Evolutionary conservation across 2,797 vertebrate species (phyloP).

Genomic region (Brachymystax lenok): DNA sequence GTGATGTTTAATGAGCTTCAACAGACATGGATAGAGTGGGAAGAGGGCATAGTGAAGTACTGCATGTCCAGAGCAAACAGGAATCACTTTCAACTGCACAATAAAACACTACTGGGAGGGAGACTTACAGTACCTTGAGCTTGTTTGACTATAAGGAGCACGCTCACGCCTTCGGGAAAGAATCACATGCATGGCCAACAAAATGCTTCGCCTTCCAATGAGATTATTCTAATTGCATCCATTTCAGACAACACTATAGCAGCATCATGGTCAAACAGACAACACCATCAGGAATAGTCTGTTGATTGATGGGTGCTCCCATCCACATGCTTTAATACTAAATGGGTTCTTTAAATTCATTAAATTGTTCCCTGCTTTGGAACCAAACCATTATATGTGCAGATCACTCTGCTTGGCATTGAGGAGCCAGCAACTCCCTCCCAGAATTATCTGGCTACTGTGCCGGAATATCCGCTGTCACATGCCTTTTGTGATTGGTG

Average conservation of each 20-base stretch:
- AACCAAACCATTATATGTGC: constrained; percentile 64
- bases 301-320: constrained; percentile 55
- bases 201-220: constrained; percentile 25
- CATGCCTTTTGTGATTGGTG: constrained; percentile 62
- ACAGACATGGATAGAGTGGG: constrained; percentile 46
- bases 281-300: constrained; percentile 34
- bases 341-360: constrained; percentile 63
- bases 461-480: constrained; percentile 59
- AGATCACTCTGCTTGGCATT: constrained; percentile 53
- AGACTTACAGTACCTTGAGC: constrained; percentile 27
- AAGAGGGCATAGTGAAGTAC: constrained; percentile 45
- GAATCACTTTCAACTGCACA: constrained; percentile 37
- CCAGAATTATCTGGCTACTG: constrained; percentile 53
- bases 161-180: background rate
- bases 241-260: constrained; percentile 34
- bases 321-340: constrained; percentile 45
- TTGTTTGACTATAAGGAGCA: constrained; percentile 11
- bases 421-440: constrained; percentile 31
- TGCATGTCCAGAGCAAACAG: constrained; percentile 45
- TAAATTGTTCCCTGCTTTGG: constrained; percentile 53
- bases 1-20: constrained; percentile 65
- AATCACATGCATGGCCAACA: constrained; percentile 27
- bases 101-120: constrained; percentile 40
- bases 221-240: constrained; percentile 40
- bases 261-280: constrained; percentile 38